Percentiles rank a stretch among this genome's conserved stretches.
phyloP scores from a whole-genome alignment of 2,113 vertebrate species.

The Atlantisia rogersi region DNA sequence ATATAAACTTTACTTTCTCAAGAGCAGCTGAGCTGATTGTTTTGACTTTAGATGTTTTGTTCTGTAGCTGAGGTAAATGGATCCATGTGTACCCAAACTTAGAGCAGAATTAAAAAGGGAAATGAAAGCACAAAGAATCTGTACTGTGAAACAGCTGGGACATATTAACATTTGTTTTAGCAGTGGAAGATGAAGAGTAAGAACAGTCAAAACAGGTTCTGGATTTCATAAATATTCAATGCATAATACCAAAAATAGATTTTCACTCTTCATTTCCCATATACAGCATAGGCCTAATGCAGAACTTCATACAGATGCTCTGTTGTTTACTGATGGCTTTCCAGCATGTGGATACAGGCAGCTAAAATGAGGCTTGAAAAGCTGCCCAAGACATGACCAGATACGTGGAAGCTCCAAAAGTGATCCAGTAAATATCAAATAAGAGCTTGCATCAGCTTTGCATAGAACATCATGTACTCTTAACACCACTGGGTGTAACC shows the following conservation, averaged over 20 bases:
- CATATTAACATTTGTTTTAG: not conserved
- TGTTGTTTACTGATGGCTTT: not conserved
- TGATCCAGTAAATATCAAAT: not conserved
- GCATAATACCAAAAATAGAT: not conserved
- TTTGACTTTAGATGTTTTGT: not conserved
- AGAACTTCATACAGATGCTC: not conserved
- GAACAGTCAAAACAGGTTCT: not conserved
- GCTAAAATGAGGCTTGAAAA: not conserved
- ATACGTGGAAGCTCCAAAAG: not conserved
- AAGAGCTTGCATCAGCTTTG: not conserved
- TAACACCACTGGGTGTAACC: not conserved
- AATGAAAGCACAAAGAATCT: not conserved
- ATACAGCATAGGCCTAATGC: not conserved
- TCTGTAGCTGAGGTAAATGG: not conserved
- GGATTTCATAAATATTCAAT: not conserved
- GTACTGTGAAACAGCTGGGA: not conserved
- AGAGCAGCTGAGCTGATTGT: not conserved
- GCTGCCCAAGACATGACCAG: not conserved
- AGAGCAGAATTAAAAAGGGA: not conserved
- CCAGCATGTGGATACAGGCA: not conserved
- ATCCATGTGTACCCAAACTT: not conserved
- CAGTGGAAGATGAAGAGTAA: not conserved
- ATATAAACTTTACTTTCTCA: not conserved
- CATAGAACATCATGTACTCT: not conserved
- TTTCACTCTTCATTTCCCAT: not conserved